These are phyloP conservation scores for Neomorphus geoffroyi DNA, from an alignment of 2,797 vertebrate genomes.

Conservation along the genomic window DNA sequence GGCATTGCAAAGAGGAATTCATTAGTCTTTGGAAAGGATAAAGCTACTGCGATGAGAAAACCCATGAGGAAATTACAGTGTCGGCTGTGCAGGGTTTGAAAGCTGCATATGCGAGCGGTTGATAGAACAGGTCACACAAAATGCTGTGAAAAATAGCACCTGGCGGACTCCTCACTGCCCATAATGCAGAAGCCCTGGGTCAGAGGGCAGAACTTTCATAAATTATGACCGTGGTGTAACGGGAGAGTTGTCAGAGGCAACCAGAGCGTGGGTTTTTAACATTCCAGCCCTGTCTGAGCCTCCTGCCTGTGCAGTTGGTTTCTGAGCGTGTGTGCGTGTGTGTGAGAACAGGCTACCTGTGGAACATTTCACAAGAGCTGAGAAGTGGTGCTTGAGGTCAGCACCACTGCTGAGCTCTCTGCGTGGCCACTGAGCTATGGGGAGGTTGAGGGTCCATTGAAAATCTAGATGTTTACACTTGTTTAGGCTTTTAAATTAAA, in stretches of 20 bases:
- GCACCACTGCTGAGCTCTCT: neutral
- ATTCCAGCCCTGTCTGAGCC: neutral
- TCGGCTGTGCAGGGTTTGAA: neutral
- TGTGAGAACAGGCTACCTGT: neutral
- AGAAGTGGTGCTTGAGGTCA: neutral
- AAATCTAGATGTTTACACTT: neutral
- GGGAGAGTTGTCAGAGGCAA: neutral
- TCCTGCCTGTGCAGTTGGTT: accelerated
- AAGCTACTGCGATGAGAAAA: neutral
- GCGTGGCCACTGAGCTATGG: neutral
- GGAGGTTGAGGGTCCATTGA: neutral
- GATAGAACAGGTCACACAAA: neutral
- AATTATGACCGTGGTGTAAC: neutral
- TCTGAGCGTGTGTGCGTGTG: accelerated
- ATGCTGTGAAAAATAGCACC: neutral
- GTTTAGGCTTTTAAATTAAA: neutral
- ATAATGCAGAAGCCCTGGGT: neutral
- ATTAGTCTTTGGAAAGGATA: constrained; percentile 11
- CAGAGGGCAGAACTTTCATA: neutral
- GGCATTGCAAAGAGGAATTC: neutral
- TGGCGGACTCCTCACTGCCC: neutral
- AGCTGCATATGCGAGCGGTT: neutral
- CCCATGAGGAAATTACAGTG: neutral
- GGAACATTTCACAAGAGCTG: neutral
- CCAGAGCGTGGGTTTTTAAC: neutral